Base-by-base conservation (phyloP, 1,140 invertebrate species). In the Tetramorium simillimum region DNA sequence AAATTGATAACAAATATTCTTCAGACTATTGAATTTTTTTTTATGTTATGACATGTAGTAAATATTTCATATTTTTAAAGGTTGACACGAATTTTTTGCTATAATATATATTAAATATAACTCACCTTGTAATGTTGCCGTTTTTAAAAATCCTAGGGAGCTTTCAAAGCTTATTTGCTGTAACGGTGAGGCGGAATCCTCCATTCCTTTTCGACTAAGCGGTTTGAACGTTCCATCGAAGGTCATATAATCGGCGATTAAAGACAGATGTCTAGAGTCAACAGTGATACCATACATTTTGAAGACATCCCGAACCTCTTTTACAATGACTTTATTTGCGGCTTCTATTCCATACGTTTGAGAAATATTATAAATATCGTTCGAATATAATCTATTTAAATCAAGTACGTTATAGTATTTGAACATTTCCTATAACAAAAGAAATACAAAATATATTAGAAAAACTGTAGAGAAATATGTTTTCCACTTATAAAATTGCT, bases 161-260 rank as follows among this genome's bases (percentile, higher is more conserved):
- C 98, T 98, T 95, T 99, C 99, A 92, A 99, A 99, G 3, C 98
- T 99, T 98, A 99, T 99, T 95, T 99, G 99, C 93, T 99, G 99
- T 2, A 99, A 94, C 0, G 99, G 98, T 4, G 99, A 99, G 0
- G 98, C 96, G 56, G 97, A 98, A 33, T 96, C 96, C 90, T 98
- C 97, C 96, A 99, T 99, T 7, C 98, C 98, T 92, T 96, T 97
- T 43, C 99, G 96, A 94, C 98, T 99, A 93, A 99, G 97, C 0
- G 99, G 98, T 92, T 97, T 97, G 92, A 98, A 99, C 12, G 95
- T 95, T 0, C 99, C 99, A 93, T 98, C 97, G 91, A 97, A 99
- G 0, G 99, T 99, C 99, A 99, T 99, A 93, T 99, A 99, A 95
- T 99, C 99, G 0, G 99, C 98, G 78, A 99, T 97, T 0, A 99